These are phyloP conservation scores for Bombylius major DNA, from an alignment of 2,888 invertebrate genomes.

Conservation along the genomic window DNA sequence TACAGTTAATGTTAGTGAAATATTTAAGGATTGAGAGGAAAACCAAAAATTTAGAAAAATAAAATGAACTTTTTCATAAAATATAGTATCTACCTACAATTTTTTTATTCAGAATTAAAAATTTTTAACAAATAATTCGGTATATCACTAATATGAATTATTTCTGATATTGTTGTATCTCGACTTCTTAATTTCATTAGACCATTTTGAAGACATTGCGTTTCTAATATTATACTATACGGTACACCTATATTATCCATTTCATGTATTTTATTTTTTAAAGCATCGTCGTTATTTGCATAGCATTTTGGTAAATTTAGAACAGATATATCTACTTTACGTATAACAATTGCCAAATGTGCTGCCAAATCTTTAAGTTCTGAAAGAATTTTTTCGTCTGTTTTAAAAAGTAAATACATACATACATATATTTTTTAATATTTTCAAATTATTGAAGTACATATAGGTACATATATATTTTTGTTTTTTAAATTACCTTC, in stretches of 20 bases:
- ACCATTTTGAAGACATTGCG: slow-evolving; percentile 55
- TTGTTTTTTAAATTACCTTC: slow-evolving; percentile 25
- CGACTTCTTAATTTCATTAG: slow-evolving; percentile 51
- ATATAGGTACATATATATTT: not conserved
- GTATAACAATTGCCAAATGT: slow-evolving; percentile 43
- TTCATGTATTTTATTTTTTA: slow-evolving; percentile 34
- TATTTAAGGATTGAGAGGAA: slow-evolving; percentile 1
- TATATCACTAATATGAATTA: slow-evolving; percentile 54
- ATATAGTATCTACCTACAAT: not conserved
- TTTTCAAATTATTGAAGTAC: no score
- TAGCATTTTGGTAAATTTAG: slow-evolving; percentile 27
- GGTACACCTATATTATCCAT: slow-evolving; percentile 55
- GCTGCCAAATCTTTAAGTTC: slow-evolving; percentile 43
- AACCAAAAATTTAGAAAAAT: not conserved
- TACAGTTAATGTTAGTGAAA: slow-evolving; percentile 1
- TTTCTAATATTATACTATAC: slow-evolving; percentile 57
- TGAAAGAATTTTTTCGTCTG: slow-evolving; percentile 23
- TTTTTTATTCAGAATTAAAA: slow-evolving; percentile 25
- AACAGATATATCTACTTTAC: slow-evolving; percentile 35
- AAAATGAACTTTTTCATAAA: not conserved
- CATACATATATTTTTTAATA: no score
- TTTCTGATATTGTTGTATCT: slow-evolving; percentile 57
- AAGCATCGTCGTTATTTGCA: slow-evolving; percentile 13
- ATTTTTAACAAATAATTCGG: slow-evolving; percentile 45
- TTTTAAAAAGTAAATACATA: no score